These are phyloP conservation scores for Zele albiditarsus DNA, from an alignment of 2,888 invertebrate genomes.

Conservation along the genomic window DNA sequence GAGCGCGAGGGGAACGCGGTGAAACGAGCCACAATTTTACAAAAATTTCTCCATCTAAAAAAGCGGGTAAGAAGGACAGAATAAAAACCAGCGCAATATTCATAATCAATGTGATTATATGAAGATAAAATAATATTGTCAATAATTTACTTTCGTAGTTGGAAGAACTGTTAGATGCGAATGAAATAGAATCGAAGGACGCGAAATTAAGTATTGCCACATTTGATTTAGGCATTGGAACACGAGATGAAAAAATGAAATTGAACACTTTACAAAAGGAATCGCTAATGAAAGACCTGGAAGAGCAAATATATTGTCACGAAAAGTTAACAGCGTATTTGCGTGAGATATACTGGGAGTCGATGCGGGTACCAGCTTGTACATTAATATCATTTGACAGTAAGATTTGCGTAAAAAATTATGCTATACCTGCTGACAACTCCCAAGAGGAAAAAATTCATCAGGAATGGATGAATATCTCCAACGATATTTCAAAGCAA, in stretches of 20 bases:
- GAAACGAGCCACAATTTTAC: constrained; percentile 65
- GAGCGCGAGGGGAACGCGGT: constrained; percentile 56
- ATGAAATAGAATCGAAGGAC: constrained; percentile 75
- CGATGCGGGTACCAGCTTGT: constrained; percentile 74
- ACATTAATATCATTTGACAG: constrained; percentile 70
- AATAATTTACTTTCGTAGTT: constrained; percentile 52
- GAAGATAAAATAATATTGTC: neutral
- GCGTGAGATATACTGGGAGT: constrained; percentile 76
- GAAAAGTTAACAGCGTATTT: constrained; percentile 77
- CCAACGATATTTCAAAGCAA: constrained; percentile 25
- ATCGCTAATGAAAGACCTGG: constrained; percentile 72
- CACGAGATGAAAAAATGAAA: constrained; percentile 71
- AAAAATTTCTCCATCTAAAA: constrained; percentile 68
- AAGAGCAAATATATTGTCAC: constrained; percentile 75
- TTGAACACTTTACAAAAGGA: constrained; percentile 73
- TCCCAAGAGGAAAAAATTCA: constrained; percentile 62
- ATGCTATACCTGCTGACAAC: constrained; percentile 70
- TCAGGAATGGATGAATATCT: constrained; percentile 66
- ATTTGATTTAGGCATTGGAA: constrained; percentile 77
- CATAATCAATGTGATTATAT: neutral
- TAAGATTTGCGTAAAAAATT: constrained; percentile 75
- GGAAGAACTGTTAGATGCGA: constrained; percentile 74
- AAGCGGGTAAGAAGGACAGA: constrained; percentile 53
- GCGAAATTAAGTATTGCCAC: constrained; percentile 77
- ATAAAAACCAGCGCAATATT: constrained; percentile 22